Percentiles rank a stretch among this genome's conserved stretches.
These are phyloP conservation scores for Cephalopholis sonnerati DNA, from an alignment of 2,113 vertebrate species.

Conservation along the genomic window DNA sequence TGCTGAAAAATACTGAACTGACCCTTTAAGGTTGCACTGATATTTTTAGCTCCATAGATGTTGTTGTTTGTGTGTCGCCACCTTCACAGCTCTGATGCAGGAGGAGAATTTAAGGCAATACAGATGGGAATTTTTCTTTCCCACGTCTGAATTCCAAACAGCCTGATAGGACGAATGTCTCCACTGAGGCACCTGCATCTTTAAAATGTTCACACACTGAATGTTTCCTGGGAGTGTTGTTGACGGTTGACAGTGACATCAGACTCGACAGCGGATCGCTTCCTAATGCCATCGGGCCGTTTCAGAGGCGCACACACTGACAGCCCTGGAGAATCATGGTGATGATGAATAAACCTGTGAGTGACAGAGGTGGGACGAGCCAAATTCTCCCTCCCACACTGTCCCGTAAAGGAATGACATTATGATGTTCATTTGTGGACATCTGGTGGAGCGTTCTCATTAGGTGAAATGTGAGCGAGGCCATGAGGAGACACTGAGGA, in stretches of 20 bases:
- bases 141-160: conserved; percentile 4
- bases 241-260: conserved; percentile 47
- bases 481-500: conserved; percentile 14
- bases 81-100: background rate
- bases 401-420: conserved; percentile 46
- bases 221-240: conserved; percentile 33
- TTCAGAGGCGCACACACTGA: conserved; percentile 9
- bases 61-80: background rate
- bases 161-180: background rate
- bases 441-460: conserved; percentile 41
- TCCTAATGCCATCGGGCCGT: conserved; percentile 29
- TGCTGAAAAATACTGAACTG: too few species aligned
- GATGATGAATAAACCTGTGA: conserved; percentile 57
- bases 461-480: conserved; percentile 34
- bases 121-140: background rate
- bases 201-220: background rate
- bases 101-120: too few species aligned
- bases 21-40: background rate
- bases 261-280: conserved; percentile 6
- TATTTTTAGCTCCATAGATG: background rate
- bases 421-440: conserved; percentile 28
- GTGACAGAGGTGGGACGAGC: conserved; percentile 45
- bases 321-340: conserved; percentile 2
- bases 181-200: background rate
- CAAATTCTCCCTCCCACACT: conserved; percentile 16